Base-by-base conservation (phyloP, 2,797 vertebrate species). In the Rhinatrema bivittatum region DNA sequence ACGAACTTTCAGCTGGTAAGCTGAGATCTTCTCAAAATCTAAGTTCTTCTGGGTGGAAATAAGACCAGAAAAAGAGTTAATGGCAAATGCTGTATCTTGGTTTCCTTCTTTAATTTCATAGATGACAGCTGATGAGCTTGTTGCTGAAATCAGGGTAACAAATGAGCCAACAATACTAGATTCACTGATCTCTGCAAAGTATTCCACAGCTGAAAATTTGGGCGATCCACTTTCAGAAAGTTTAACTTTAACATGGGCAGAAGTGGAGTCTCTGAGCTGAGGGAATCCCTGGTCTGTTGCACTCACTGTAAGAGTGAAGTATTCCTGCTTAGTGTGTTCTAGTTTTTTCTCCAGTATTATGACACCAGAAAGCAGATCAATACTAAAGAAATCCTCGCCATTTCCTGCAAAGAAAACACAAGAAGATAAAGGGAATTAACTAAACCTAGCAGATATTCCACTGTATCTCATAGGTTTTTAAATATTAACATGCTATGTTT, bases 141-240 rank as follows among this genome's bases (percentile, higher is more conserved):
- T 70, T 32, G 93, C 87, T 1, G 72, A 78, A 38, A 95, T 61
- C 3, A 83, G 79, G 29, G 93, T 54, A 39, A 97, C 74, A 1
- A 90, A 84, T 11, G 86, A 79, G 9, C 91, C 88, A 1, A 72
- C 3, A 7, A 56, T 15, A 29, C 85, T 78, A 1, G 62, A 67
- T 60, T 99, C 96, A n/a, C 86, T 91, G 61, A 98, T 84, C 63
- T 98, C 96, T 8, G 82, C 62, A 6, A 94, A 72, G 65, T 93
- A 94, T 36, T 98, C 91, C 0, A 81, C 61, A 1, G 78, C 81
- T 5, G 73, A 69, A 69, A 99, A 98, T 48, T 70, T 42, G 2
- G 96, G 96, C 3, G 87, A 84, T 2, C 90, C 94, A 28, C 50
- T 72, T 16, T 90, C 88, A 0, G 96, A 93, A 22, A 86, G 58